Evolutionary conservation across 2,797 vertebrate species (phyloP), one percentile per base, ranked within the genome.

Genomic region (Periparus ater): DNA sequence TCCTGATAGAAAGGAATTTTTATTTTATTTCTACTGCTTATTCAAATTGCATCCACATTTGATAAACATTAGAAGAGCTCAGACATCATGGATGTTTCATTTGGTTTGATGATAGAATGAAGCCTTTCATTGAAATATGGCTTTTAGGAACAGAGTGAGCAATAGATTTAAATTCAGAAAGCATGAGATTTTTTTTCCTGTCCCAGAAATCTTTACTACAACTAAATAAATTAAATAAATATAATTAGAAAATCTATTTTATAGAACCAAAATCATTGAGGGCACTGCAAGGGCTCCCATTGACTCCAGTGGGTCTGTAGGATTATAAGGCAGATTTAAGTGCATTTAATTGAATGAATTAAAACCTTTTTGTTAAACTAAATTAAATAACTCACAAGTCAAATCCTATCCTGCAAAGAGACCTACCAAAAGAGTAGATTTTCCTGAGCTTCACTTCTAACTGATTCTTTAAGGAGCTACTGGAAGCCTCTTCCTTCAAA

Each of bases 381-480:
- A 83, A 93, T 66, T n/a, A 68, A 92, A 72, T 75, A 62, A 72
- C 54, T 88, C 62, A 89, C 45, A 85, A 75, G 70, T 62, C 25
- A 93, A 93, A 88, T 86, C 40, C 66, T 78, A 47, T 66, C 58
- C 79, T 95, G 90, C 60, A 93, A 93, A 78, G 71, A 17, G 34
- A 61, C 26, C 70, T 81, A 53, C 44, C 80, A 72, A 92, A 95
- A 79, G 74, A 82, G 51, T 9, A 54, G 66, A 70, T 88, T 91
- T 93, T 85, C 74, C 70, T 2, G 32, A 93, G 85, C 77, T 92
- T 80, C 55, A 32, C 50, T 91, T 91, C 83, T 82, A 89, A 79
- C 23, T 62, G 70, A 91, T 89, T 87, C 92, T 95, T 93, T 85
- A 89, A 89, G 92, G 61, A 95, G 42, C 85, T 78, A 91, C 53